A percentile compares a stretch with the other conserved stretches of the same genome.
Evolutionary conservation across 2,888 invertebrate genomes (phyloP).

Genomic region (Cryptocephalus moraei): DNA sequence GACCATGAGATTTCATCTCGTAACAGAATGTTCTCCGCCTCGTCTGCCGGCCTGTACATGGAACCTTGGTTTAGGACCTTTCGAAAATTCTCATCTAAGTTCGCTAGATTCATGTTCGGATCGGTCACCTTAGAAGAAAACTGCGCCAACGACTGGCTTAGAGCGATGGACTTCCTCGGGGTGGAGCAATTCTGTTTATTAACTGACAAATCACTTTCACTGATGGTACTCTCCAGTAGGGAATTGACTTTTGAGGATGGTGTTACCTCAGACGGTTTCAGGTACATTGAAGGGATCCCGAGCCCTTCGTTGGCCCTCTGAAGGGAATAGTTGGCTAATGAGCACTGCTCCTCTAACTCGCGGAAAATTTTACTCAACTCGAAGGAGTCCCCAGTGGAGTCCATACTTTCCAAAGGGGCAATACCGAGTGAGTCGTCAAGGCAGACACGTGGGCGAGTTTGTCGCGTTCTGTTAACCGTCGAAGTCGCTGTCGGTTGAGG

Average conservation of each 20-base stretch:
- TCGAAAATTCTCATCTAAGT: neutral
- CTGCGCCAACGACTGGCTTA: neutral
- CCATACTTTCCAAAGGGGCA: neutral
- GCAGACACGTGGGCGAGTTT: neutral
- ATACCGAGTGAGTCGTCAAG: neutral
- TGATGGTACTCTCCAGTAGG: neutral
- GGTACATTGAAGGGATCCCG: neutral
- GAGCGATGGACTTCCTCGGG: neutral
- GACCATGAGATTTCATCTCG: conserved; percentile 39
- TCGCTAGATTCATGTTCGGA: neutral
- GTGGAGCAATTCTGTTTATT: neutral
- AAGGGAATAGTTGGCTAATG: neutral
- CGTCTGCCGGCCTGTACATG: conserved; percentile 30
- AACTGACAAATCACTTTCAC: neutral
- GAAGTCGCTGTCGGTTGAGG: neutral
- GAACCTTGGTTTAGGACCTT: conserved; percentile 5
- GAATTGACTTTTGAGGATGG: neutral
- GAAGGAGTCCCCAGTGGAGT: neutral
- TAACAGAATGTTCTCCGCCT: conserved; percentile 33
- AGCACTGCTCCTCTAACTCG: neutral
- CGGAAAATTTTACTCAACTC: neutral
- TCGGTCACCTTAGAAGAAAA: neutral
- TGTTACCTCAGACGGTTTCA: neutral
- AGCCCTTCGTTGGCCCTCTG: neutral
- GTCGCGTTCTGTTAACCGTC: neutral